Base-by-base conservation (phyloP, 2,113 vertebrate species). In the Pongo abelii region DNA sequence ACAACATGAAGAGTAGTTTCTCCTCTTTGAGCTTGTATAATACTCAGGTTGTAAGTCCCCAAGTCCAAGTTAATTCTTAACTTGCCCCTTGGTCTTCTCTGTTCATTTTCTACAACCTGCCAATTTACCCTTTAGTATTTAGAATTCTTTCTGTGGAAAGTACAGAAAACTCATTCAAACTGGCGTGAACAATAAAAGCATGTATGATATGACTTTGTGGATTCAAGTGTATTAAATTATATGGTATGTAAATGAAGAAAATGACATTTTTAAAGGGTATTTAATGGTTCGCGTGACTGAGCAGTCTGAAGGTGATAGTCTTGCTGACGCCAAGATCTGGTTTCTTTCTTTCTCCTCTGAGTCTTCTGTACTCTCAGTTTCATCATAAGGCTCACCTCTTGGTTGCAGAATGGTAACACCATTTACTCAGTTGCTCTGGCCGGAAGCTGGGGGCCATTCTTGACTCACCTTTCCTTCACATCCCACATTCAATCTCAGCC, bases 261-360 rank as follows among this genome's bases (percentile, higher is more conserved):
- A 70, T 35, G 59, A 20, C 14, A 2, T 4, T 20, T 59, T 46
- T 9, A 17, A 74, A 78, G 6, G 30, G 6, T 38, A 4, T 79
- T 50, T 79, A 48, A 10, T 17, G 12, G 70, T 10, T 70, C 70
- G 7, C 5, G 0, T 17, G 4, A 48, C 22, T 10, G 69, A 46
- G 3, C 78, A 46, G 43, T 38, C 48, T n/a, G 40, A 18, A 74
- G 5, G 11, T 1, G 38, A 57, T 20, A 43, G 40, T 22, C 1
- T 1, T 3, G 4, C 27, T 3, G 0, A 0, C 7, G 0, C 11
- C 2, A 8, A 27, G 35, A 6, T 57, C 59, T 13, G n/a, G 14
- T 8, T 46, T 72, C 35, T 81, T 32, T 52, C 3, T 38, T 46
- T 43, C 5, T 55, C 35, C 12, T 27, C 48, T 77, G 27, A 5